Base-by-base conservation (phyloP, 2,797 vertebrate genomes). In the Notamacropus eugenii region DNA sequence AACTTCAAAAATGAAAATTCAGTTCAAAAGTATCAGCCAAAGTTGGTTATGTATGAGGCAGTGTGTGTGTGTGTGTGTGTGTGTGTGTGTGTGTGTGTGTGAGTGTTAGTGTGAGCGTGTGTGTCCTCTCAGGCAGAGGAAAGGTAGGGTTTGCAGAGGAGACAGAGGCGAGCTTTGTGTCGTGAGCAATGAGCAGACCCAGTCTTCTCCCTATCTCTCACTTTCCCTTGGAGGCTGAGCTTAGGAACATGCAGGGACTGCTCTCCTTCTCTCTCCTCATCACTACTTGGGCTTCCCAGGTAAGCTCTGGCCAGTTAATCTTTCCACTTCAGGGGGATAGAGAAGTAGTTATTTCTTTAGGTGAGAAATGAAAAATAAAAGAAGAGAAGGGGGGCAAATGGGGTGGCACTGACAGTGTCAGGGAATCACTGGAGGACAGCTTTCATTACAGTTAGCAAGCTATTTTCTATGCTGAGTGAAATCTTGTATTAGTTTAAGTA, bases 121-220 rank as follows among this genome's bases (percentile, higher is more conserved):
- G 97, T 98, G 90, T 50, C 92, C 54, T 52, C 93, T 91, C 27
- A 54, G n/a, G 98, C 97, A 90, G 96, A 97, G 98, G 98, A 99
- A 99, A 99, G n/a, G 98, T 97, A 98, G 99, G 99, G 98, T 98
- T 99, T 99, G 98, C 98, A 98, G 98, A 98, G 97, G 97, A 99
- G 98, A 99, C 99, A 99, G 99, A 99, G 99, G 98, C 98, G 98
- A 96, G 99, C 99, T 99, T 99, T 99, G 99, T 99, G 98, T 97
- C 97, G 67, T 1, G 74, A 58, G 93, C 82, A 58, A 90, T 27
- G 94, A 92, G 54, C 54, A 0, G 28, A 98, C 98, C 98, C 98
- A 98, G 97, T 96, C 98, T 98, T 98, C 97, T 98, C 98, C 95
- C 97, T 97, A 97, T 97, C 98, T 98, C 98, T 96, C 98, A 95